These are phyloP conservation scores for Elmis aenea DNA, from an alignment of 2,888 invertebrate genomes.

Conservation along the genomic window DNA sequence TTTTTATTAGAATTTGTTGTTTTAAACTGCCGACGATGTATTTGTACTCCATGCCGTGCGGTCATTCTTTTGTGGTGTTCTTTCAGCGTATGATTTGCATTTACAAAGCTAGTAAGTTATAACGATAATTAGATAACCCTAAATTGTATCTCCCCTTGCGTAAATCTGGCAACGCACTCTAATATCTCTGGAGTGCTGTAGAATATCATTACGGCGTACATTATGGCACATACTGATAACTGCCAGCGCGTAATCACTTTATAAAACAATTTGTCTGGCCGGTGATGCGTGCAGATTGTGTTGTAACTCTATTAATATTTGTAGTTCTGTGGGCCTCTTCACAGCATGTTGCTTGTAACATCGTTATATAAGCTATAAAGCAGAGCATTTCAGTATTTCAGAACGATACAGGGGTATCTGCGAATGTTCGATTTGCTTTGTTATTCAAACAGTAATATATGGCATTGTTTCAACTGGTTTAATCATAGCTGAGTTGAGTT, in stretches of 20 bases:
- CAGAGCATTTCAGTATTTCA: no score
- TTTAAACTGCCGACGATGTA: not conserved
- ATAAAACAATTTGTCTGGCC: slow-evolving; percentile 73
- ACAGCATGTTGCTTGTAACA: slow-evolving; percentile 26
- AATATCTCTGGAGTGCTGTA: slow-evolving; percentile 29
- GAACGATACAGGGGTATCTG: no score
- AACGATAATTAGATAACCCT: slow-evolving; percentile 15
- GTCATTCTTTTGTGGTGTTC: no score
- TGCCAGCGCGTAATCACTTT: slow-evolving; percentile 67
- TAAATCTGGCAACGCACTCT: slow-evolving; percentile 12
- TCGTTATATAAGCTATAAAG: slow-evolving; percentile 27
- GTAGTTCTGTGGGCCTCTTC: slow-evolving; percentile 37
- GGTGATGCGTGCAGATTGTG: slow-evolving; percentile 62
- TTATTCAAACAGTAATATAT: no score
- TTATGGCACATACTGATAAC: slow-evolving; percentile 43
- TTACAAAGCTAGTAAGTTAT: no score
- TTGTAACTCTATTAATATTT: slow-evolving; percentile 49
- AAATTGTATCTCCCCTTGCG: slow-evolving; percentile 16
- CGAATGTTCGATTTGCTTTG: no score
- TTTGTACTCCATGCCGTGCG: not conserved
- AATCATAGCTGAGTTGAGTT: no score
- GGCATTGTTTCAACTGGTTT: no score
- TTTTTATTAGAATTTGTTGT: no score
- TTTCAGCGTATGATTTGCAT: no score
- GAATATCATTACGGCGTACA: slow-evolving; percentile 26